These are phyloP conservation scores for Micrasema longulum DNA, from an alignment of 1,140 invertebrate genomes.

Conservation along the genomic window DNA sequence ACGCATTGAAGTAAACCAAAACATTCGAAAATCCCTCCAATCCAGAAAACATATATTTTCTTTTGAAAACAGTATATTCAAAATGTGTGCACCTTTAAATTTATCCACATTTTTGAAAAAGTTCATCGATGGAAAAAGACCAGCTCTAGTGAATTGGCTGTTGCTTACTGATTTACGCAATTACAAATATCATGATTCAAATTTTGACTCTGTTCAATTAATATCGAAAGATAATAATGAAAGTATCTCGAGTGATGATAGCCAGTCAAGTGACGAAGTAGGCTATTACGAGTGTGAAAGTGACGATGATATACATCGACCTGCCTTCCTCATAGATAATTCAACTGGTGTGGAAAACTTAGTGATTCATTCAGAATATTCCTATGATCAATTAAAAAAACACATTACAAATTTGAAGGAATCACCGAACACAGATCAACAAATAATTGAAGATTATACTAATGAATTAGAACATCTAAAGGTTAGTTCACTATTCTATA, in stretches of 20 bases:
- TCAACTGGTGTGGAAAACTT: background rate
- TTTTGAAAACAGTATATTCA: background rate
- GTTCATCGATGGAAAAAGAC: background rate
- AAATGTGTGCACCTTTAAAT: background rate
- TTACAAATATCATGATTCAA: background rate
- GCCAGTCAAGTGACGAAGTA: background rate
- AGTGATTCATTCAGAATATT: background rate
- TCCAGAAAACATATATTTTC: conserved; percentile 24
- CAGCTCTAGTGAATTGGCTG: conserved; percentile 40
- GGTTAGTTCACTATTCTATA: too few species aligned
- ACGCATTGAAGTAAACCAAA: conserved; percentile 7
- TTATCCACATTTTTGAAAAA: conserved; percentile 2
- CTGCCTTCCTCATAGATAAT: conserved; percentile 1
- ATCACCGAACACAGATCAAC: too few species aligned
- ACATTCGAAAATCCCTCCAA: background rate
- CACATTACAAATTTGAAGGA: too few species aligned
- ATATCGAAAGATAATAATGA: background rate
- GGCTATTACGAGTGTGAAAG: background rate
- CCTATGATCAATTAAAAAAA: too few species aligned
- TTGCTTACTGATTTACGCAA: conserved; percentile 47
- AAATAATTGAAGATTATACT: too few species aligned
- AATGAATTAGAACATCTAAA: too few species aligned
- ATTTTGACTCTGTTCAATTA: background rate
- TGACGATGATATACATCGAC: background rate
- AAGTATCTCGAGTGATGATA: too few species aligned